A percentile compares a stretch with the other conserved stretches of the same genome.
Conservation (phyloP, 2,888 invertebrate species). For the Schizaphis graminum region DNA sequence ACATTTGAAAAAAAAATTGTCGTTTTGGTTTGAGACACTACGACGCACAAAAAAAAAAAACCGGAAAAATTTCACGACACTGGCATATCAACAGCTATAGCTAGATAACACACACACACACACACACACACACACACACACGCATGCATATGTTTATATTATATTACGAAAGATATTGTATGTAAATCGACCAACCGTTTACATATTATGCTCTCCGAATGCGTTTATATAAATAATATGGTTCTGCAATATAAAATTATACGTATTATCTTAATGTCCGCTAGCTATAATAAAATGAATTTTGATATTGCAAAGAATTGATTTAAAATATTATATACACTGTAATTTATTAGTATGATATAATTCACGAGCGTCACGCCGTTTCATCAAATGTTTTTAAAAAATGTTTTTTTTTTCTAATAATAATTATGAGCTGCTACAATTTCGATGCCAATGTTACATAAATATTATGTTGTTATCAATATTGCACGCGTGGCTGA, state of each 20-base stretch:
- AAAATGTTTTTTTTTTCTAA: background rate
- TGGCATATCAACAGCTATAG: background rate
- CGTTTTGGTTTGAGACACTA: background rate
- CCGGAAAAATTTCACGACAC: background rate
- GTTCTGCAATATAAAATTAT: background rate
- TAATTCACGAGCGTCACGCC: background rate
- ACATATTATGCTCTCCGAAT: background rate
- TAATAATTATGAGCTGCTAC: background rate
- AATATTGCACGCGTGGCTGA: background rate
- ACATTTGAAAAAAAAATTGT: background rate
- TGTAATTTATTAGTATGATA: background rate
- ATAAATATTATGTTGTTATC: background rate
- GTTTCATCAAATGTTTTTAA: background rate
- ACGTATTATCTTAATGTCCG: background rate
- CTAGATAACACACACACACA: background rate
- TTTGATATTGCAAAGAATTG: background rate
- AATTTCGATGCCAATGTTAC: background rate
- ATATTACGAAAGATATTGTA: background rate
- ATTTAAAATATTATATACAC: background rate
- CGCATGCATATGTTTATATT: background rate
- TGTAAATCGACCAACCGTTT: background rate
- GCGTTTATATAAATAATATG: background rate
- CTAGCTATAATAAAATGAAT: background rate
- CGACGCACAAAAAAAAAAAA: background rate
- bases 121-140: background rate